These are phyloP conservation scores for Nipponia nippon DNA, from an alignment of 2,113 vertebrate species.

Conservation along the genomic window DNA sequence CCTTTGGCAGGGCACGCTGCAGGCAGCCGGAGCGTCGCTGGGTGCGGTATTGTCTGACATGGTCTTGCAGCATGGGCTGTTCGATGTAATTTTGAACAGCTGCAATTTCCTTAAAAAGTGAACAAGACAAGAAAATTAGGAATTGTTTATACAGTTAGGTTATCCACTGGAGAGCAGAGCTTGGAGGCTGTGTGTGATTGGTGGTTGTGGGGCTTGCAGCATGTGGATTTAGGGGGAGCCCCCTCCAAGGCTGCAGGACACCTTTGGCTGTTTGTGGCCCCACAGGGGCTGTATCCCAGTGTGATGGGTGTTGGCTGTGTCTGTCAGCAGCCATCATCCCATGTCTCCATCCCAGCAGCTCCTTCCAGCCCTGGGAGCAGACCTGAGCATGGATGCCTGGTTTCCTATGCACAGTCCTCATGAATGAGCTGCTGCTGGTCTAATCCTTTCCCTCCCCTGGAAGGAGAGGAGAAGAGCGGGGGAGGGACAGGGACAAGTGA, in stretches of 20 bases:
- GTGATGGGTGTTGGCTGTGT: neutral
- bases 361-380: neutral
- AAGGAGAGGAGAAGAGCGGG: neutral
- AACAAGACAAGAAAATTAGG: neutral
- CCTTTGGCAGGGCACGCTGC: neutral
- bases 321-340: neutral
- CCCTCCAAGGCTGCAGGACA: neutral
- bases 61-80: neutral
- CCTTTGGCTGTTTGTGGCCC: neutral
- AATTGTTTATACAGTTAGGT: neutral
- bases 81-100: neutral
- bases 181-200: neutral
- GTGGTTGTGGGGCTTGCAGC: no score
- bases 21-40: neutral
- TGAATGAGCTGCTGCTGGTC: neutral
- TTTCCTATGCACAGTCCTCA: fast-evolving
- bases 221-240: neutral
- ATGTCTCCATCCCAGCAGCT: neutral
- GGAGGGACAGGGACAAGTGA: neutral
- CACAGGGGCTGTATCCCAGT: neutral
- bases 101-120: neutral
- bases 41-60: fast-evolving
- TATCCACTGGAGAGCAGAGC: neutral
- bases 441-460: neutral
- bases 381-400: neutral